Conservation (phyloP, 2,113 vertebrate genomes). For the Holacanthus passer region DNA sequence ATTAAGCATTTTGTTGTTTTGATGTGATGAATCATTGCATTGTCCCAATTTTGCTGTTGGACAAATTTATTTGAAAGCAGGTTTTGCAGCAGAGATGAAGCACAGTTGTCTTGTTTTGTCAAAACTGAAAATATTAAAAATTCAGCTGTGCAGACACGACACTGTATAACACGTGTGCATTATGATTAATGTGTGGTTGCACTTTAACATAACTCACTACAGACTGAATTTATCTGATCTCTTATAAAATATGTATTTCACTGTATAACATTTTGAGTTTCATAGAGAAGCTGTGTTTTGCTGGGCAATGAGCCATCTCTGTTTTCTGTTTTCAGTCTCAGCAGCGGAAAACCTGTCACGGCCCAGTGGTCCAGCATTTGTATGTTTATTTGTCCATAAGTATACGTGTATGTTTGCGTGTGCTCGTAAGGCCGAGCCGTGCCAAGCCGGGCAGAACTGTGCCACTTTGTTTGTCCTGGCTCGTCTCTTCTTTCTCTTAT, state of each 20-base stretch:
- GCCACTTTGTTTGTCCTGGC: constrained; percentile 55
- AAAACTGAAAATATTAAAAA: neutral
- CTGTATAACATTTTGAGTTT: constrained; percentile 1
- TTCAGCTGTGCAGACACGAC: neutral
- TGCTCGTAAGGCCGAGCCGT: constrained; percentile 19
- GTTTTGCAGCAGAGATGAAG: too few species aligned
- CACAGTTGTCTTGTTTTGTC: neutral
- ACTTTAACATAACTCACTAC: neutral
- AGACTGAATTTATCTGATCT: neutral
- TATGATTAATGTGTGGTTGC: neutral
- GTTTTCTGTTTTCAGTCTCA: constrained; percentile 58
- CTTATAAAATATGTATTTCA: neutral
- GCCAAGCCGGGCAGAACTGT: constrained; percentile 23
- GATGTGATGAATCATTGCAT: neutral
- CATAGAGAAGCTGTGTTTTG: constrained; percentile 7
- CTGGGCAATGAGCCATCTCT: constrained; percentile 54
- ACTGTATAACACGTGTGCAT: neutral
- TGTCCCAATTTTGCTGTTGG: neutral
- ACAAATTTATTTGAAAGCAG: neutral
- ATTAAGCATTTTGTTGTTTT: neutral
- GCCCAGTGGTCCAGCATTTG: constrained; percentile 44
- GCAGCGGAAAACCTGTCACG: constrained; percentile 57
- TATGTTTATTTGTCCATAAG: constrained; percentile 60
- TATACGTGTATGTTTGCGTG: constrained; percentile 32
- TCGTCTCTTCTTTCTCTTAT: constrained; percentile 49